Conservation (phyloP, 1,140 invertebrate genomes). For the Scaptomyza montana region DNA sequence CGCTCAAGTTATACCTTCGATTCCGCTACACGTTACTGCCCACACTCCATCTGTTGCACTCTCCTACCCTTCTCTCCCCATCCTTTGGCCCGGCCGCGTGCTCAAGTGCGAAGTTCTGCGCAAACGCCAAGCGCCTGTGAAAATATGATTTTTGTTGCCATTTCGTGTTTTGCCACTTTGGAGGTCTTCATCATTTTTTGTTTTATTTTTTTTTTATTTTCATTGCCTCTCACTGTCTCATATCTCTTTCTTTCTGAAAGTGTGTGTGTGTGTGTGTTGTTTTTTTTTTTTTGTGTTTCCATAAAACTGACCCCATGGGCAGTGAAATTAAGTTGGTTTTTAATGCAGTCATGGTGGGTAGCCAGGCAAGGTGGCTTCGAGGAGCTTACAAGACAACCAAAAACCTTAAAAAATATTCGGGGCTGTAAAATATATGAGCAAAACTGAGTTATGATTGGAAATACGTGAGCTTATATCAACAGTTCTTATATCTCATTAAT, state of each 20-base stretch:
- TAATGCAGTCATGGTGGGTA: conserved; percentile 78
- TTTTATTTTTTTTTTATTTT: background rate
- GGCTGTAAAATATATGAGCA: background rate
- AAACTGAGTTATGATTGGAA: background rate
- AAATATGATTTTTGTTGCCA: conserved; percentile 78
- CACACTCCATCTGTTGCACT: conserved; percentile 28
- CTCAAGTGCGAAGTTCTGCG: conserved; percentile 81
- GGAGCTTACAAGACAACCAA: conserved; percentile 12
- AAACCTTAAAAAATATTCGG: conserved; percentile 8
- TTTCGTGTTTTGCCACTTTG: conserved; percentile 64
- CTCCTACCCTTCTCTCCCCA: background rate
- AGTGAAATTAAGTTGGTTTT: conserved; percentile 71
- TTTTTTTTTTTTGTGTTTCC: conserved; percentile 44
- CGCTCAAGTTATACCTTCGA: conserved; percentile 22
- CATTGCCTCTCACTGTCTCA: background rate
- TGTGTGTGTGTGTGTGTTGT: conserved; percentile 25
- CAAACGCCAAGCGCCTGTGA: conserved; percentile 81
- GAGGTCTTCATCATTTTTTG: conserved; percentile 62
- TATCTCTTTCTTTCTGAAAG: conserved; percentile 22
- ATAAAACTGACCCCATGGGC: conserved; percentile 61
- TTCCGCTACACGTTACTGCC: conserved; percentile 33
- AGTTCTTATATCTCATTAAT: background rate
- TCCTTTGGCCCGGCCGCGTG: conserved; percentile 37
- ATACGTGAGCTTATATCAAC: conserved; percentile 1
- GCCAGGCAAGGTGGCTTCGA: conserved; percentile 52